A percentile compares a stretch with the other conserved stretches of the same genome.
Conservation (phyloP, 1,140 invertebrate genomes). For the Neodiprion pinetum region DNA sequence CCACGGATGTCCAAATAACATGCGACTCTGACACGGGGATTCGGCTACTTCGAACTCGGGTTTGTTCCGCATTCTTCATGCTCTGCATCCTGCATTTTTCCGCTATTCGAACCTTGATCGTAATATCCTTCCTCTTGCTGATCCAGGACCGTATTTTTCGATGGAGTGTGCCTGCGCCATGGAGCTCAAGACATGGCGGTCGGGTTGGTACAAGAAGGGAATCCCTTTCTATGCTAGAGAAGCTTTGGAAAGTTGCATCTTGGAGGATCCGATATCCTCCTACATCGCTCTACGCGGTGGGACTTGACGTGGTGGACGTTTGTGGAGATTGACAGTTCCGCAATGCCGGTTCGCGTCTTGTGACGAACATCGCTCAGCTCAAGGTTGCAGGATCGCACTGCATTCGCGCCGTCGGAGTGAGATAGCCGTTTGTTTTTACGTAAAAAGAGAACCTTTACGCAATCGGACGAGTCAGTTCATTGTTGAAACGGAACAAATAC, state of each 20-base stretch:
- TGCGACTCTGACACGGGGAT: constrained; percentile 55
- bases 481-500: too few relatives aligned
- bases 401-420: too few relatives aligned
- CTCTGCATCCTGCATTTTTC: background rate
- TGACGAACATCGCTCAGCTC: background rate
- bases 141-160: constrained; percentile 14
- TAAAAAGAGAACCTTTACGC: too few relatives aligned
- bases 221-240: constrained; percentile 50
- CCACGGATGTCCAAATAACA: constrained; percentile 75
- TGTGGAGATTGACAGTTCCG: background rate
- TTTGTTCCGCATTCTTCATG: background rate
- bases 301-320: background rate
- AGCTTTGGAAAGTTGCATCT: constrained; percentile 41
- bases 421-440: too few relatives aligned
- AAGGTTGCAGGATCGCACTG: background rate
- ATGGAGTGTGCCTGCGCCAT: constrained; percentile 54
- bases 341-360: background rate
- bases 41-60: background rate
- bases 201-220: constrained; percentile 35
- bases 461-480: too few relatives aligned
- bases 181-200: constrained; percentile 45
- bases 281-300: constrained; percentile 33
- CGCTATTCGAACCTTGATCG: background rate
- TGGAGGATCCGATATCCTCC: constrained; percentile 47
- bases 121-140: background rate